phyloP scores from a whole-genome alignment of 35 echinoderm and acorn worm species.

The Apostichopus japonicus region DNA sequence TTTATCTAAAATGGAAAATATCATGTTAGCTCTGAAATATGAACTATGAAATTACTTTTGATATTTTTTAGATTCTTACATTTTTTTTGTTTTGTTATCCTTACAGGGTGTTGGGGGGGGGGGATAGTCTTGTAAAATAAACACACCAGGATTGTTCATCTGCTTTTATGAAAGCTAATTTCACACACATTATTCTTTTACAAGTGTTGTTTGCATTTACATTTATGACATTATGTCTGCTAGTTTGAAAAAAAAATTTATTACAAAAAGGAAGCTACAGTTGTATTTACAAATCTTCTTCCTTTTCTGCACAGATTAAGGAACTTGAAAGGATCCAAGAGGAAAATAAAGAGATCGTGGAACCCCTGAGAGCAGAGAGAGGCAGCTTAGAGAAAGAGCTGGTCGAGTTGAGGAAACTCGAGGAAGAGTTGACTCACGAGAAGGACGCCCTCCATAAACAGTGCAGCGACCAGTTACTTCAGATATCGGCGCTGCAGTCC shows the following conservation, averaged over 20 bases:
- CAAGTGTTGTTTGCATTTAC: too few relatives aligned
- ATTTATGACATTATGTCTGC: too few relatives aligned
- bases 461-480: conserved; percentile 79
- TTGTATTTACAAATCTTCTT: background rate
- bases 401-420: conserved; percentile 46
- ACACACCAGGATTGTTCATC: too few relatives aligned
- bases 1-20: too few relatives aligned
- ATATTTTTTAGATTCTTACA: too few relatives aligned
- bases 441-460: conserved; percentile 91
- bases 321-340: conserved; percentile 84
- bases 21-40: background rate
- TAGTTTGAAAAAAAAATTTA: too few relatives aligned
- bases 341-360: conserved; percentile 30
- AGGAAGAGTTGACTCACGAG: conserved; percentile 85
- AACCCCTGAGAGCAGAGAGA: conserved; percentile 29
- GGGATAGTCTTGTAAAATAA: background rate
- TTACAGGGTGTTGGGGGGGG: background rate
- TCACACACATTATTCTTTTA: too few relatives aligned
- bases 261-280: too few relatives aligned
- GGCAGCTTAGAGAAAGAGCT: conserved; percentile 73
- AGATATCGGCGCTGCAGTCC: conserved; percentile 86
- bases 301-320: conserved; percentile 57
- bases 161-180: too few relatives aligned
- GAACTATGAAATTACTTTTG: background rate
- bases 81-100: too few relatives aligned